Conservation (phyloP, 1,140 invertebrate species). For the Piezodorus guildinii region DNA sequence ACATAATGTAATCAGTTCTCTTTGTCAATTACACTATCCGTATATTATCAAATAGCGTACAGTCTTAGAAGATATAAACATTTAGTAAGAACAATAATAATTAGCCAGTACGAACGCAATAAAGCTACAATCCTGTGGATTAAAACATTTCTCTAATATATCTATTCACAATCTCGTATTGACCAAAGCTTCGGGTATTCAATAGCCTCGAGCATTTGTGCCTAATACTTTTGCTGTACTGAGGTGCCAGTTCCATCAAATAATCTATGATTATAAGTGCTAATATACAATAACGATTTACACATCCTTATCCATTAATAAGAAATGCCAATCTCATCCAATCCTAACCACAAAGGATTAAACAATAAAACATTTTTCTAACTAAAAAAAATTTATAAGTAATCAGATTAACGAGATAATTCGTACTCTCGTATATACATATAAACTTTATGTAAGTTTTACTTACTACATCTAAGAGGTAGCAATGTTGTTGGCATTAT, state of each 20-base stretch:
- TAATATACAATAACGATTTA: slow-evolving; percentile 6
- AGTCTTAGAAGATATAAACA: slow-evolving; percentile 23
- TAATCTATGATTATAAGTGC: neutral
- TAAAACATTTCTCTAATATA: slow-evolving; percentile 15
- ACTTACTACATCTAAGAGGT: slow-evolving; percentile 24
- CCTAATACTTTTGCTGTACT: slow-evolving; percentile 20
- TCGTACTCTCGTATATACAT: neutral
- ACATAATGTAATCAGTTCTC: slow-evolving; percentile 24
- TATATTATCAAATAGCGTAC: slow-evolving; percentile 21
- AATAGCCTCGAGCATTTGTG: slow-evolving; percentile 4
- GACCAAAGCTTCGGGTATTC: slow-evolving; percentile 5
- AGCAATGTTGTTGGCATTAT: slow-evolving; percentile 27
- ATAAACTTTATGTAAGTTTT: neutral
- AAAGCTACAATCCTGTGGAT: slow-evolving; percentile 20
- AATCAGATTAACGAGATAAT: neutral
- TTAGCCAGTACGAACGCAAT: slow-evolving; percentile 18
- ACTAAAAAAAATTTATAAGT: neutral
- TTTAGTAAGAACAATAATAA: slow-evolving; percentile 16
- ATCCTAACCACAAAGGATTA: neutral
- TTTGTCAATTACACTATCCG: slow-evolving; percentile 12
- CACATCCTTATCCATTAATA: neutral
- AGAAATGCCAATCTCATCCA: neutral
- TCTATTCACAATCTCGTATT: slow-evolving; percentile 20
- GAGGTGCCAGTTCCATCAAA: slow-evolving; percentile 20
- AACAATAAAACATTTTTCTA: neutral